Evolutionary conservation across 2,888 invertebrate species (phyloP).

Genomic region (Drosophila mimetica): DNA sequence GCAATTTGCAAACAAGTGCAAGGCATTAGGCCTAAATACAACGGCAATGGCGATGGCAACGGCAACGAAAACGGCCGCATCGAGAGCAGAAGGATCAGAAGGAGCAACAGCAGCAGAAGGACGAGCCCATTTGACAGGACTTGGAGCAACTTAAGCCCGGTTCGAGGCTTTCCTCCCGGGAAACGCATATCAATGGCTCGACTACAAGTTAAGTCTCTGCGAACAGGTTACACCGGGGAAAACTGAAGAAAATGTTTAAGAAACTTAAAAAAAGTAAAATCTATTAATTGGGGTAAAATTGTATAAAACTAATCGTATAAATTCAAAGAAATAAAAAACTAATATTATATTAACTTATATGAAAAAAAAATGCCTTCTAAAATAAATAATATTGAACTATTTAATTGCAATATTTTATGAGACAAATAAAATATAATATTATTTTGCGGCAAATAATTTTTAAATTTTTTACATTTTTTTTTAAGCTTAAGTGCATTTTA

Average conservation of each 20-base stretch:
- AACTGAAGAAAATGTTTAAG: neutral
- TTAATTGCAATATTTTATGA: no score
- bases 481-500: no score
- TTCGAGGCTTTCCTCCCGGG: conserved; percentile 29
- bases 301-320: no score
- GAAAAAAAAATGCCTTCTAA: no score
- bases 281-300: no score
- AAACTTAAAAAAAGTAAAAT: no score
- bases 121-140: conserved; percentile 52
- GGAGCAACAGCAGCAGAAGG: conserved; percentile 1
- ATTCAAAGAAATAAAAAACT: no score
- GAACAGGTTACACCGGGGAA: conserved; percentile 10
- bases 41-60: conserved; percentile 36
- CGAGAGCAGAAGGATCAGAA: neutral
- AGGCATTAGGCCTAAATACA: conserved; percentile 68
- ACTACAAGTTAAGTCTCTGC: conserved; percentile 58
- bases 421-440: no score
- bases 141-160: conserved; percentile 54
- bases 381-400: no score
- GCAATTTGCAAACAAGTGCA: conserved; percentile 74
- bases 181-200: conserved; percentile 30
- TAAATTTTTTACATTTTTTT: no score
- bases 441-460: no score
- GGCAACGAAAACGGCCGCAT: conserved; percentile 3
- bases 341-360: no score